phyloP scores from a whole-genome alignment of 1,140 invertebrate genomes.

The Drosophila pseudoobscura region DNA sequence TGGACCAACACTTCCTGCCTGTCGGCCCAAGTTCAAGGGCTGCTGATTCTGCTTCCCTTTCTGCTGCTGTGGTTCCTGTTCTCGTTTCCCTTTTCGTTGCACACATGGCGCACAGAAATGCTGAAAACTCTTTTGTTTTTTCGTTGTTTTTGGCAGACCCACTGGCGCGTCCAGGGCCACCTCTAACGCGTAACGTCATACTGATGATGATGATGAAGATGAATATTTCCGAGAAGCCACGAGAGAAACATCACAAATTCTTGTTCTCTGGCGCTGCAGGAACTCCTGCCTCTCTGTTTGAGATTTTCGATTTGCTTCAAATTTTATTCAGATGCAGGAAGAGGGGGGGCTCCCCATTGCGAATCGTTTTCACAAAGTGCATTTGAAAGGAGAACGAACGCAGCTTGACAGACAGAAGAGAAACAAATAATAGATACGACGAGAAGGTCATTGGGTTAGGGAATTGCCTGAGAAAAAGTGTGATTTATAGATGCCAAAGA shows the following conservation, averaged over 20 bases:
- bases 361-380: too few relatives aligned
- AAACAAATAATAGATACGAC: too few relatives aligned
- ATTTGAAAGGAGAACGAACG: too few relatives aligned
- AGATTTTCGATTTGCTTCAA: too few relatives aligned
- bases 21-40: conserved; percentile 64
- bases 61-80: neutral
- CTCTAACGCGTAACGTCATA: conserved; percentile 32
- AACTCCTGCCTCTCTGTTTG: conserved; percentile 35
- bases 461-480: too few relatives aligned
- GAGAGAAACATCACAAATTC: conserved; percentile 51
- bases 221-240: conserved; percentile 55
- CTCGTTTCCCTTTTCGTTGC: conserved; percentile 14
- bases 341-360: too few relatives aligned
- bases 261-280: conserved; percentile 58
- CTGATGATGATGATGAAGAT: conserved; percentile 37
- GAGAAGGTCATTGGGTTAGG: too few relatives aligned
- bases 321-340: too few relatives aligned
- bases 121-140: conserved; percentile 20
- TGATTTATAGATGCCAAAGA: too few relatives aligned
- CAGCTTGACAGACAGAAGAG: too few relatives aligned
- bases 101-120: conserved; percentile 49
- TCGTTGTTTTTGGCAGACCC: conserved; percentile 59
- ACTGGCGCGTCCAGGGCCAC: conserved; percentile 48
- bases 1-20: conserved; percentile 64
- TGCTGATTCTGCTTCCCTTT: conserved; percentile 7